Base-by-base conservation (phyloP, 2,113 vertebrate species). In the Dryoscopus gambensis region DNA sequence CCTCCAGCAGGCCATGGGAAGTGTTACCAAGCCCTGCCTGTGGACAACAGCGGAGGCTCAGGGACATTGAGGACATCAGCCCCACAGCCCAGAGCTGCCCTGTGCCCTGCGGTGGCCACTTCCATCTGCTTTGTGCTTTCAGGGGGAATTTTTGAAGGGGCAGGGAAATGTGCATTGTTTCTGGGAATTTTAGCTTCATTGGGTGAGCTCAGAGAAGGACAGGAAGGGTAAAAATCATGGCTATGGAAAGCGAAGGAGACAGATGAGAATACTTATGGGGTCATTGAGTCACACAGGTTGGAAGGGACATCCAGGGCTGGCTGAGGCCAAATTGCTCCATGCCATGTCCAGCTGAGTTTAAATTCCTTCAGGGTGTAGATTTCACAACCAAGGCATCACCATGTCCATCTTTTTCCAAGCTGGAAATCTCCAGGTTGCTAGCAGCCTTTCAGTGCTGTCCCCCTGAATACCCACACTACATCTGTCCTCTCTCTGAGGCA, bases 1-100 rank as follows among this genome's bases (percentile, higher is more conserved):
- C 13, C 35, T 63, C 35, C 27, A 57, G 17, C 2, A 4, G 63
- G 21, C 21, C 31, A 5, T 39, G 60, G 50, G 31, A 69, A 28
- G 25, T 2, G 6, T 31, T 35, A 27, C 1, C 39, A 49, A 25
- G 10, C n/a, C 12, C 23, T 7, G 6, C n/a, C 46, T 67, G 11
- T 18, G 44, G 31, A 59, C 23, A 33, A 4, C 40, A 57, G 0
- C 0, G 1, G 44, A n/a, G 22, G 17, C 40, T n/a, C 3, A 3
- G 30, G 40, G 25, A 60, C 24, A 42, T 9, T 47, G 50, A 39
- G 60, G 75, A 31, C 5, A 2, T 40, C 28, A 75, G 21, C 7
- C 42, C 37, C 35, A 42, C 4, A 64, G 9, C 39, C 39, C 50
- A 60, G 56, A n/a, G 30, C 62, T 53, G 13, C 17, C 23, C n/a